Conservation (phyloP, 2,888 invertebrate genomes). For the Aphodius granarius region DNA sequence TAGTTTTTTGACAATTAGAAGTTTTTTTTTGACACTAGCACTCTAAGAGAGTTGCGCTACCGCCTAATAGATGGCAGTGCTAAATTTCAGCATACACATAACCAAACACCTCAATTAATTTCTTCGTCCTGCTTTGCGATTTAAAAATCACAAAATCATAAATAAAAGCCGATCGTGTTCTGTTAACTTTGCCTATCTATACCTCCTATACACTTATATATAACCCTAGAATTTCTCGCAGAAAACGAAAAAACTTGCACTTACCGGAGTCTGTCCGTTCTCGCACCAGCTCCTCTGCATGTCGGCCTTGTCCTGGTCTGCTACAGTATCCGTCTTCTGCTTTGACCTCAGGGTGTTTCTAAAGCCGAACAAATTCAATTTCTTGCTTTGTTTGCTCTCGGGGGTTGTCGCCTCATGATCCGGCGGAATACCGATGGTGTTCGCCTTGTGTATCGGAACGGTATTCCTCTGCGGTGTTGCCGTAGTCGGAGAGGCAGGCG, state of each 20-base stretch:
- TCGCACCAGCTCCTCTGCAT: slow-evolving; percentile 56
- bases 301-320: slow-evolving; percentile 53
- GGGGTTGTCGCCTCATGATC: slow-evolving; percentile 53
- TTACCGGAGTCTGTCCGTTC: slow-evolving; percentile 50
- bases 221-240: background rate
- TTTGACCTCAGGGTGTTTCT: slow-evolving; percentile 60
- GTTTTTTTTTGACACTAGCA: too few relatives aligned
- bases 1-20: too few relatives aligned
- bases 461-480: slow-evolving; percentile 43
- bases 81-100: slow-evolving; percentile 5
- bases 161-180: too few relatives aligned
- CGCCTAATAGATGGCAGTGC: background rate
- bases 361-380: slow-evolving; percentile 60
- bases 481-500: slow-evolving; percentile 29
- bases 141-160: too few relatives aligned
- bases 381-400: slow-evolving; percentile 55
- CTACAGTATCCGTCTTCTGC: slow-evolving; percentile 51
- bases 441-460: slow-evolving; percentile 52
- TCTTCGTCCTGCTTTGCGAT: too few relatives aligned
- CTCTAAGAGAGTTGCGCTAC: too few relatives aligned
- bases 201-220: too few relatives aligned
- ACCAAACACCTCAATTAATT: background rate
- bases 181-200: too few relatives aligned
- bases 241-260: slow-evolving; percentile 2
- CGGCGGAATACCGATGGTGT: slow-evolving; percentile 64